These are phyloP conservation scores for Squalus acanthias DNA, from an alignment of 2,797 vertebrate species.

Conservation along the genomic window DNA sequence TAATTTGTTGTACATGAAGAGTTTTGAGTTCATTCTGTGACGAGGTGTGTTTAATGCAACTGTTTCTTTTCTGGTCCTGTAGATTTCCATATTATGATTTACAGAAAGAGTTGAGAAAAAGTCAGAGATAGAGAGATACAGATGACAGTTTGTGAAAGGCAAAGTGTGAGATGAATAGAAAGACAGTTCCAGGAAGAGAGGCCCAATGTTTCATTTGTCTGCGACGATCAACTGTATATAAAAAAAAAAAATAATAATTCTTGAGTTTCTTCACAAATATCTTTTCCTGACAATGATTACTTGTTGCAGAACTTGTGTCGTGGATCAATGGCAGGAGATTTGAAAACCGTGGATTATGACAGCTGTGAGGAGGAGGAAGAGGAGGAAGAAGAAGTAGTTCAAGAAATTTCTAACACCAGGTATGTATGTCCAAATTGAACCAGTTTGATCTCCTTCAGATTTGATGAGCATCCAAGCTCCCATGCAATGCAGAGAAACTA, in stretches of 20 bases:
- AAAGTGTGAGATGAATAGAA: not conserved
- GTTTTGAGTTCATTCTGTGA: not conserved
- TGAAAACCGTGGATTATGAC: constrained; percentile 82
- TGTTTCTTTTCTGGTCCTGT: not conserved
- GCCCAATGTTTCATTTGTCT: not conserved
- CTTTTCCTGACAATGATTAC: not conserved
- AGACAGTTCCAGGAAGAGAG: not conserved
- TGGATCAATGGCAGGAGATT: constrained; percentile 70
- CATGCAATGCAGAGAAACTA: not conserved
- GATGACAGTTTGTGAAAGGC: not conserved
- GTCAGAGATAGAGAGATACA: not conserved
- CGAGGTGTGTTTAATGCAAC: not conserved
- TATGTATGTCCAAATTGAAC: not conserved
- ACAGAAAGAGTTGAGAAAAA: not conserved
- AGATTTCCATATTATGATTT: not conserved
- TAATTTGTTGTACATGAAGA: not conserved
- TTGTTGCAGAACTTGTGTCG: constrained; percentile 47
- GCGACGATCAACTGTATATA: not conserved
- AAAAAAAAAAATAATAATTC: not conserved
- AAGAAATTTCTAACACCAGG: constrained; percentile 16
- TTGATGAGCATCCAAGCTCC: not conserved
- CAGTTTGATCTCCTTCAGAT: not conserved
- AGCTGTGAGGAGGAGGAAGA: constrained; percentile 66
- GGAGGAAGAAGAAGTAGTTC: constrained; percentile 50
- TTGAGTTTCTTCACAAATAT: not conserved